Conservation (phyloP, 2,797 vertebrate species). For the Salarias fasciatus region DNA sequence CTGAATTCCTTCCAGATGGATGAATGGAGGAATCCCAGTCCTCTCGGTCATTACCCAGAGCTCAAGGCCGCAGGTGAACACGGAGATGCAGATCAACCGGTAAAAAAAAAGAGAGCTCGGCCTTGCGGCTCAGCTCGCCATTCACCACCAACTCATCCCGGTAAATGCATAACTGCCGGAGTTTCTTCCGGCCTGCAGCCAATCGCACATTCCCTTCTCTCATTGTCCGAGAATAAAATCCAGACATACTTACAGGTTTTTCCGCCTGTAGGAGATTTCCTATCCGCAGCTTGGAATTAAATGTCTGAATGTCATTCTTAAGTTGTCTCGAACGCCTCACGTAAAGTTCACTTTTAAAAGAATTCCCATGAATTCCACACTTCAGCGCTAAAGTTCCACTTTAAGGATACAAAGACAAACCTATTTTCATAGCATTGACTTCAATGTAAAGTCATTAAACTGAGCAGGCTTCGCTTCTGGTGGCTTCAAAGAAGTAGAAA, state of each 20-base stretch:
- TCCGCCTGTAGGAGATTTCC: background rate
- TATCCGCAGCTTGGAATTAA: background rate
- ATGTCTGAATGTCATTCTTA: constrained; percentile 10
- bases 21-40: too few relatives aligned
- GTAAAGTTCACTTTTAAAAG: background rate
- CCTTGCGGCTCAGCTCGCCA: too few relatives aligned
- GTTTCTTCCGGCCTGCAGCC: background rate
- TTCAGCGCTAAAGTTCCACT: constrained; percentile 2
- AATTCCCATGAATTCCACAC: background rate
- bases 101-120: too few relatives aligned
- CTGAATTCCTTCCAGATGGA: too few relatives aligned
- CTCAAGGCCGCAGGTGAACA: too few relatives aligned
- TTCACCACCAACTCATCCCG: too few relatives aligned
- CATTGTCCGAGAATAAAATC: too few relatives aligned
- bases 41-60: too few relatives aligned
- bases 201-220: too few relatives aligned
- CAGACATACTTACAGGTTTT: too few relatives aligned
- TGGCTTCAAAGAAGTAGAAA: constrained; percentile 49
- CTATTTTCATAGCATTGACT: constrained; percentile 11
- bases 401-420: constrained; percentile 41
- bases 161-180: too few relatives aligned
- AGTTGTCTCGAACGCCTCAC: constrained; percentile 7
- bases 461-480: constrained; percentile 6
- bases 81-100: too few relatives aligned
- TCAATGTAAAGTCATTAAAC: constrained; percentile 51